phyloP scores from a whole-genome alignment of 2,888 invertebrate species.

The Mesorhabditis sp. region DNA sequence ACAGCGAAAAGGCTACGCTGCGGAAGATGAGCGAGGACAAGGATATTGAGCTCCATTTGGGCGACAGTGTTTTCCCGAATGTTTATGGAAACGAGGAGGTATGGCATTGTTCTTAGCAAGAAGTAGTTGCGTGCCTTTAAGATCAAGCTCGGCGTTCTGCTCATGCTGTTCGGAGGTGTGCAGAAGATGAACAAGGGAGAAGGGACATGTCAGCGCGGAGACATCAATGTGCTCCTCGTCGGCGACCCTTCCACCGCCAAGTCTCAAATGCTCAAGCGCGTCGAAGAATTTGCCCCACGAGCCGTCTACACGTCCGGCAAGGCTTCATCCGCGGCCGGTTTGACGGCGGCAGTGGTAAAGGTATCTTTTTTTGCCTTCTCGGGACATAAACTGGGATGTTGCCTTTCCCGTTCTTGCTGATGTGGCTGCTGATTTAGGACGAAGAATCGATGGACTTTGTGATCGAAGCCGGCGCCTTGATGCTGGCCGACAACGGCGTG shows the following conservation, averaged over 20 bases:
- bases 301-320: conserved; percentile 98
- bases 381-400: background rate
- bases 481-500: conserved; percentile 85
- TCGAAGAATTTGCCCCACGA: conserved; percentile 85
- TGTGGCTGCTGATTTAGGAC: conserved; percentile 64
- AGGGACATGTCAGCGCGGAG: conserved; percentile 83
- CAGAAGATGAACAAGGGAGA: conserved; percentile 76
- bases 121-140: conserved; percentile 9
- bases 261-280: conserved; percentile 84
- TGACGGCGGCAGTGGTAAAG: conserved; percentile 94
- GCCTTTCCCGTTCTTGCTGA: background rate
- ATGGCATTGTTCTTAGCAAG: background rate
- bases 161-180: conserved; percentile 96
- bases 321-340: conserved; percentile 92
- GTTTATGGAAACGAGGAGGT: conserved; percentile 71
- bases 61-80: conserved; percentile 85
- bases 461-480: conserved; percentile 97
- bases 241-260: conserved; percentile 99
- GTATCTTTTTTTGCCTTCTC: conserved; percentile 7
- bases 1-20: background rate
- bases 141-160: conserved; percentile 79
- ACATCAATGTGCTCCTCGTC: conserved; percentile 94
- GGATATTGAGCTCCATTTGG: conserved; percentile 80
- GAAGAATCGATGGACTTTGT: conserved; percentile 98
- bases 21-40: conserved; percentile 74